Evolutionary conservation across 1,140 invertebrate genomes (phyloP).

Genomic region (Mesaphorura yosii): DNA sequence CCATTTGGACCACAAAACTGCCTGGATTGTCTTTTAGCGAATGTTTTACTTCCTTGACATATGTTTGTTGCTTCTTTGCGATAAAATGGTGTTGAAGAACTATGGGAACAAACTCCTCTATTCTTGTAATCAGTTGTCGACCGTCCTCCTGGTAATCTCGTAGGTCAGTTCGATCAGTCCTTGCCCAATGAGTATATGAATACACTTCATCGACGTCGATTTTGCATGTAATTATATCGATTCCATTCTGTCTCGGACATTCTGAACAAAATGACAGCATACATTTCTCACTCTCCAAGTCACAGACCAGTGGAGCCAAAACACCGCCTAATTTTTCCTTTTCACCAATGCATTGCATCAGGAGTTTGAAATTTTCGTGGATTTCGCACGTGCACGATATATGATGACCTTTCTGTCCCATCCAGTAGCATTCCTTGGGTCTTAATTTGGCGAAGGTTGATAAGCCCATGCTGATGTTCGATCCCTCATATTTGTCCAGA

Average conservation of each 20-base stretch:
- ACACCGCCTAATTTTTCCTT: background rate
- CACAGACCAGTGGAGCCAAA: background rate
- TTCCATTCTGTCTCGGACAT: background rate
- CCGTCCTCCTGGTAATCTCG: background rate
- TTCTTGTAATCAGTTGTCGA: background rate
- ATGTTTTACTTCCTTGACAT: constrained; percentile 7
- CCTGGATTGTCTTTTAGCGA: background rate
- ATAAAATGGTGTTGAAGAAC: background rate
- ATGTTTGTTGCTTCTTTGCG: constrained; percentile 1
- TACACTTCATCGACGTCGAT: background rate
- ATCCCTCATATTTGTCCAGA: background rate
- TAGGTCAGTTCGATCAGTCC: background rate
- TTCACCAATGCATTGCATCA: background rate
- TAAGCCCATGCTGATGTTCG: background rate
- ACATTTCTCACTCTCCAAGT: background rate
- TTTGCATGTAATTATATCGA: background rate
- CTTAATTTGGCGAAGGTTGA: constrained; percentile 2
- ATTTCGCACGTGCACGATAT: background rate
- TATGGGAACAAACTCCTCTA: background rate
- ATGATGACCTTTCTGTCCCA: background rate
- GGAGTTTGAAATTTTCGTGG: constrained; percentile 13
- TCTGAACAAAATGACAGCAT: background rate
- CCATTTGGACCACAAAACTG: no score
- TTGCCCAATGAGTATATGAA: background rate
- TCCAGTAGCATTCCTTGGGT: constrained; percentile 1